These are phyloP conservation scores for Syngnathus floridae DNA, from an alignment of 2,113 vertebrate genomes.

Conservation along the genomic window DNA sequence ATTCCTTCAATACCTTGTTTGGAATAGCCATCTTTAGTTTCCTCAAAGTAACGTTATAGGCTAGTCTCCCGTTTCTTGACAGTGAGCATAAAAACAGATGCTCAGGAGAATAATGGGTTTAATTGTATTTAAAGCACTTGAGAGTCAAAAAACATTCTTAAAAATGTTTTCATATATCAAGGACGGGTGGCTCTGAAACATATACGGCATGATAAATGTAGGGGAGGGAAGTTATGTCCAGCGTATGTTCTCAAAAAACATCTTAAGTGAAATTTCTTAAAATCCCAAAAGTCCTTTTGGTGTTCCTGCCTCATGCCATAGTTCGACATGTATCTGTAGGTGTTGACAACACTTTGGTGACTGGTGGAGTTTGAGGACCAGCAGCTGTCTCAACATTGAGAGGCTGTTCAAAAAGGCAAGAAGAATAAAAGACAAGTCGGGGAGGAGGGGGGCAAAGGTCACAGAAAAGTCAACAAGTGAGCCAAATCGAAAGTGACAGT, in stretches of 20 bases:
- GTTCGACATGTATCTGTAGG: constrained; percentile 22
- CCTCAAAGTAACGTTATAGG: too few species aligned
- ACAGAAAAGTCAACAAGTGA: constrained; percentile 27
- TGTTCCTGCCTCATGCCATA: constrained; percentile 50
- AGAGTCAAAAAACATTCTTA: too few species aligned
- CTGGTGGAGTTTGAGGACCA: constrained; percentile 27
- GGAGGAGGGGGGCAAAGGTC: constrained; percentile 16
- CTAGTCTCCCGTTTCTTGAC: too few species aligned
- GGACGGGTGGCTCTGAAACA: too few species aligned
- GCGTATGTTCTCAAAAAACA: not conserved
- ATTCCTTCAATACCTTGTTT: too few species aligned
- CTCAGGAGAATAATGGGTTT: too few species aligned
- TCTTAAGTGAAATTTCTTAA: not conserved
- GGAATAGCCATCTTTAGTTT: too few species aligned
- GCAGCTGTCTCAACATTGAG: constrained; percentile 70
- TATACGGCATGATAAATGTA: too few species aligned
- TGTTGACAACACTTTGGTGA: constrained; percentile 33
- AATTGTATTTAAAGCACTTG: too few species aligned
- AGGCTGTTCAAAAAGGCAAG: constrained; percentile 24
- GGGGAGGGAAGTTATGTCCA: not conserved
- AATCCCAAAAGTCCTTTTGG: not conserved
- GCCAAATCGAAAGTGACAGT: constrained; percentile 26
- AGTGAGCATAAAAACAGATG: too few species aligned
- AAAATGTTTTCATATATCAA: too few species aligned
- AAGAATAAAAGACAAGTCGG: not conserved